Evolutionary conservation across 2,113 vertebrate species (phyloP).

Genomic region (Chloroceryle aenea): DNA sequence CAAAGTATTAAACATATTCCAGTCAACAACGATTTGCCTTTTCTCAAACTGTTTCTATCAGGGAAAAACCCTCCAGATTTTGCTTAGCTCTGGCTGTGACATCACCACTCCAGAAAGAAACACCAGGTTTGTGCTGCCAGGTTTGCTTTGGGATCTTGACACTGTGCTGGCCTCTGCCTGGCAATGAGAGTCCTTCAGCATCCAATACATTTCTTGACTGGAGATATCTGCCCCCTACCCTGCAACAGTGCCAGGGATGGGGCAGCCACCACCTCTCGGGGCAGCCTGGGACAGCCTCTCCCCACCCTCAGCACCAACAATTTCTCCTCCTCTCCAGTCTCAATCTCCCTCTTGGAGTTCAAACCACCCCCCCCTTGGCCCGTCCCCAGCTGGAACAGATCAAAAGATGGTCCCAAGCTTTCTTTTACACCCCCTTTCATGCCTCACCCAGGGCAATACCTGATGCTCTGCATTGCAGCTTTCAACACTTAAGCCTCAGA

Average conservation of each 20-base stretch:
- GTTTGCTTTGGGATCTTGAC: neutral
- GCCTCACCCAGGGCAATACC: neutral
- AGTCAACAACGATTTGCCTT: neutral
- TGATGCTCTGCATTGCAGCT: neutral
- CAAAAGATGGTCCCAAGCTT: neutral
- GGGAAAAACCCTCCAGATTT: no score
- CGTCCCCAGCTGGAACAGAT: neutral
- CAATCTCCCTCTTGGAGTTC: neutral
- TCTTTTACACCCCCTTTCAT: neutral
- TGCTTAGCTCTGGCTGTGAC: neutral
- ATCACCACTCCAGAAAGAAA: neutral
- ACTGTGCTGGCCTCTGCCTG: rapidly evolving
- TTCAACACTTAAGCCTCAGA: neutral
- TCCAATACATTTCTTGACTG: neutral
- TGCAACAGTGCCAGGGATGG: no score
- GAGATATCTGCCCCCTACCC: neutral
- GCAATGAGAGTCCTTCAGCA: neutral
- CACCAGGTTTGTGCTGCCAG: neutral
- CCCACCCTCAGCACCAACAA: neutral
- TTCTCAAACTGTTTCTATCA: neutral
- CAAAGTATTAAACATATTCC: neutral
- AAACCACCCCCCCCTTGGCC: neutral
- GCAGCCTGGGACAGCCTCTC: no score
- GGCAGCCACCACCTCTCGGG: neutral
- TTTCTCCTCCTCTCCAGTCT: neutral